Base-by-base conservation (phyloP, 2,888 invertebrate species). In the Galerucella pusilla region DNA sequence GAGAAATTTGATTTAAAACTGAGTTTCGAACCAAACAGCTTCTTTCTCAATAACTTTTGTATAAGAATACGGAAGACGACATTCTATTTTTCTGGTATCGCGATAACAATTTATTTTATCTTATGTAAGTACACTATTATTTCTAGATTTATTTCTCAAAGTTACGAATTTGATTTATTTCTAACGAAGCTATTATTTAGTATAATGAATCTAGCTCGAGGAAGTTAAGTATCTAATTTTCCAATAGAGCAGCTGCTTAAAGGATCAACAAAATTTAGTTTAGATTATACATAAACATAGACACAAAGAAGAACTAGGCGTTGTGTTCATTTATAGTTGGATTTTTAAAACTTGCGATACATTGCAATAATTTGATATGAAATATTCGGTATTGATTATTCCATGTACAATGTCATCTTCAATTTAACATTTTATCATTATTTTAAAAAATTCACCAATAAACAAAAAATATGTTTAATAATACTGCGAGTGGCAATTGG, bases 111-210 rank as follows among this genome's bases (percentile, higher is more conserved):
- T 65, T 28, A 65, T 59, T 66, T 66, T 72, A 72, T 35, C 66
- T 66, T 72, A 72, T 20, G n/a, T 65, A 66, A 72, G 66, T 72
- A 71, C 49, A 35, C 65, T 71, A 66, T 67, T 66, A 59, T 59
- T 72, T 66, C 66, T 72, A 72, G 66, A 72, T 72, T 66, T 66
- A 66, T 60, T 66, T 67, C 42, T 66, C 72, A 60, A 72, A 72
- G 72, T 60, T 72, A 66, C 60, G 66, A 59, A 60, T 72, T 72
- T 66, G 12, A 60, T 66, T 66, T 72, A 72, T 72, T 66, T 60
- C 72, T 72, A 72, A 72, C 45, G 25, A 72, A 72, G 72, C 72
- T 72, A 72, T 66, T 72, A 72, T 72, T 54, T 57, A 72, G 25
- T 69, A 69, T 59, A 10, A 49, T 61, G 72, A 67, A 72, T 66